Base-by-base conservation (phyloP, 1,140 invertebrate genomes). In the Coelopa frigida region DNA sequence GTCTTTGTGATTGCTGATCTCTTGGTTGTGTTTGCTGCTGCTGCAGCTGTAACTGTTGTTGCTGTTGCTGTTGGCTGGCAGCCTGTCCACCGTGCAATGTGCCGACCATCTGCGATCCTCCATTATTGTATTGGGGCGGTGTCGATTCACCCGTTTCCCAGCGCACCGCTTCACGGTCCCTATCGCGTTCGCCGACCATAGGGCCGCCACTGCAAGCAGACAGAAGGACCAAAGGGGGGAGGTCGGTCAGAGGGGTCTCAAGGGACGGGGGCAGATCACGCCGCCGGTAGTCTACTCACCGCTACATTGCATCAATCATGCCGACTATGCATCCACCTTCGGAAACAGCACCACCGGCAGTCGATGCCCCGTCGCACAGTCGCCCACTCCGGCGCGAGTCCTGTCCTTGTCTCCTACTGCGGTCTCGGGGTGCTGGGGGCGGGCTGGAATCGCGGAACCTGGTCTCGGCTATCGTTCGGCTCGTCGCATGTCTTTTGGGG, bases 81-180 rank as follows among this genome's bases (percentile, higher is more conserved):
- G 63, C 63, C 64, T 67, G 63, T 68, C 64, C 64, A 68, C 61
- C 59, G 61, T 64, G 60, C 57, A 67, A 60, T 64, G 61, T 54
- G 55, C 60, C 67, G 54, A 65, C 63, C 62, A 68, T 64, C 64
- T 67, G 61, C 63, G 57, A 59, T 61, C 56, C 68, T 63, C 68
- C 68, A 68, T 68, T 70, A 67, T 68, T 66, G 55, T 56, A 60
- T 71, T 74, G 73, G 67, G 74, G 73, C 72, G 75, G 74, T 71
- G 74, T 72, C 71, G 71, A 72, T 70, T 73, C 73, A 74, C 61
- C 57, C 58, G 74, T 72, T 70, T 77, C 76, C 75, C 76, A 79
- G 73, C 76, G 78, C 76, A 78, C 76, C 74, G 75, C 75, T 72
- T 77, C 75, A 73, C 77, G 76, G 74, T 77, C 77, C 73, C 76